Percentiles rank a stretch among this genome's conserved stretches.
These are phyloP conservation scores for Dendrocincla fuliginosa DNA, from an alignment of 2,797 vertebrate species.

Conservation along the genomic window DNA sequence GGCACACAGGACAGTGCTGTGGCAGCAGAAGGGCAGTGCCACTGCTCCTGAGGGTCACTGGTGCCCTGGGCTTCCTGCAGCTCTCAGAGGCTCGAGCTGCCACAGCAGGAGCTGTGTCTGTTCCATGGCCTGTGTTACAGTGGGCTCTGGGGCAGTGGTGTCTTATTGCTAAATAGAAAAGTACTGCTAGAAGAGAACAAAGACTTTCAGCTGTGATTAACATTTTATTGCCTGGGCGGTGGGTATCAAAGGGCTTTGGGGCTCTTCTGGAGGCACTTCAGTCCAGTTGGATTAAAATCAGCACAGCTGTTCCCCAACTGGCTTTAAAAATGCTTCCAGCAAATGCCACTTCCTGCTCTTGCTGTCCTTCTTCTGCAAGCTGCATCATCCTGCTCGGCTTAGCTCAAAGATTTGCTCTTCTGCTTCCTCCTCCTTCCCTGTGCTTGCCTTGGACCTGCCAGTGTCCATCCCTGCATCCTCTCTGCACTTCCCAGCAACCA, in stretches of 20 bases:
- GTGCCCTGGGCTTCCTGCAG: not conserved
- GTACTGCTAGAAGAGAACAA: conserved; percentile 20
- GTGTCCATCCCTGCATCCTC: not conserved
- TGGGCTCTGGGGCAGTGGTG: not conserved
- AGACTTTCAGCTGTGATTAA: conserved; percentile 35
- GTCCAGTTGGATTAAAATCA: conserved; percentile 46
- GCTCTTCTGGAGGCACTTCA: conserved; percentile 47
- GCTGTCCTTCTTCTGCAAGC: not conserved
- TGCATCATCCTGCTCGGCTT: not conserved
- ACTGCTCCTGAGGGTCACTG: not conserved
- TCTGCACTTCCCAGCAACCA: not conserved
- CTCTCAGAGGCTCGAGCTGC: not conserved
- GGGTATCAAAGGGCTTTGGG: conserved; percentile 45
- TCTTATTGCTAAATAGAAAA: conserved; percentile 3
- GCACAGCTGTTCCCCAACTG: conserved; percentile 62
- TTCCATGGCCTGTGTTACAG: not conserved
- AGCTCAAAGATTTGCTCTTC: not conserved
- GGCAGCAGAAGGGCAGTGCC: not conserved
- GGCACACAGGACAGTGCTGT: not conserved
- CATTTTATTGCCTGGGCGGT: conserved; percentile 13
- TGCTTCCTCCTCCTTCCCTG: not conserved
- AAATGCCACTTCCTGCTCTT: conserved; percentile 26
- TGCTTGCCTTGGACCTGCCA: not conserved
- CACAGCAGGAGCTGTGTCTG: not conserved
- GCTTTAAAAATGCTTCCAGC: conserved; percentile 20